Evolutionary conservation across 2,888 invertebrate genomes (phyloP).

Genomic region (Metellina segmentata): DNA sequence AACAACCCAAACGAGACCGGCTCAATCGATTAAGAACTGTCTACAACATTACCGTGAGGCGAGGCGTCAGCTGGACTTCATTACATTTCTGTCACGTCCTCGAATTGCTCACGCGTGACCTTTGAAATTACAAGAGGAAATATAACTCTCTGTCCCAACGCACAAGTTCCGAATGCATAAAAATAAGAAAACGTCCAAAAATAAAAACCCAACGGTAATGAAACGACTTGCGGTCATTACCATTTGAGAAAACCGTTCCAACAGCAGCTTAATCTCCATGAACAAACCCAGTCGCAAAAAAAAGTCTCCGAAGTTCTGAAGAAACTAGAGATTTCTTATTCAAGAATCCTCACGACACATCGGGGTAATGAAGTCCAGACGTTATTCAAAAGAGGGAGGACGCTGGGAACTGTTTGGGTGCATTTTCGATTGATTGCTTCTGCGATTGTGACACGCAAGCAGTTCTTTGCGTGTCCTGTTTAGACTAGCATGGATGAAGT

Average conservation of each 20-base stretch:
- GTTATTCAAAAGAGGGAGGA: slow-evolving; percentile 8
- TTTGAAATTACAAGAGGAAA: slow-evolving; percentile 37
- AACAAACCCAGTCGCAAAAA: not conserved
- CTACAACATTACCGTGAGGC: not conserved
- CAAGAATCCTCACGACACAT: slow-evolving; percentile 21
- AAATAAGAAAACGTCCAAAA: slow-evolving; percentile 7
- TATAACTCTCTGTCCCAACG: slow-evolving; percentile 24
- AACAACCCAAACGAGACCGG: no score
- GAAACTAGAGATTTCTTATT: slow-evolving; percentile 1
- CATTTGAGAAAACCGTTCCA: slow-evolving; percentile 33
- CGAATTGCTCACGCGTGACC: slow-evolving; percentile 34
- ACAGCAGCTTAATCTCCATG: not conserved
- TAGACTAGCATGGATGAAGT: slow-evolving; percentile 4
- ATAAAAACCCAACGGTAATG: slow-evolving; percentile 12
- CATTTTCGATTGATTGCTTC: slow-evolving; percentile 40
- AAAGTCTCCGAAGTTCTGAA: not conserved
- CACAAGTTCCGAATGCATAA: not conserved
- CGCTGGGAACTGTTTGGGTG: not conserved
- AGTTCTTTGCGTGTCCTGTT: slow-evolving; percentile 21
- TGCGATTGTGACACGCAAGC: slow-evolving; percentile 33
- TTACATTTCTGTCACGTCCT: slow-evolving; percentile 35
- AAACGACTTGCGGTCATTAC: slow-evolving; percentile 49
- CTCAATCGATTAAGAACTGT: no score
- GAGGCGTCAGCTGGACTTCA: not conserved
- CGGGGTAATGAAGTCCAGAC: not conserved